These are phyloP conservation scores for Drosophila navojoa DNA, from an alignment of 1,140 invertebrate species.

Conservation along the genomic window DNA sequence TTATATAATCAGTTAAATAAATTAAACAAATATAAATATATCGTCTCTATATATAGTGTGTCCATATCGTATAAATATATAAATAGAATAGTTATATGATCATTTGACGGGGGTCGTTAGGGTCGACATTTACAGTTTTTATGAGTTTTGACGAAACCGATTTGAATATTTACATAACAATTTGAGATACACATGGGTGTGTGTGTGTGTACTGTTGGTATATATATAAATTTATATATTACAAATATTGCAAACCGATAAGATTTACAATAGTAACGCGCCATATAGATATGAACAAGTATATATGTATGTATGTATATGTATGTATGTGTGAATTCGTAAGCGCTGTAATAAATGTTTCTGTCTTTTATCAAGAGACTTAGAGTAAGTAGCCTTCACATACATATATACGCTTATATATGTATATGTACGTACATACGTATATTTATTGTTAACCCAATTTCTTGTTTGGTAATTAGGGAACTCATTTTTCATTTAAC, in stretches of 20 bases:
- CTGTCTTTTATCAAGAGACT: conserved; percentile 19
- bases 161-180: conserved; percentile 21
- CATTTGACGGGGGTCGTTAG: conserved; percentile 8
- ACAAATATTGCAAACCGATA: conserved; percentile 30
- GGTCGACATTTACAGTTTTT: conserved; percentile 7
- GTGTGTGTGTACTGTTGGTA: background rate
- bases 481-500: background rate
- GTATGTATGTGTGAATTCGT: background rate
- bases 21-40: conserved; percentile 8
- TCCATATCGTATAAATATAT: background rate
- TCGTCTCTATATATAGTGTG: background rate
- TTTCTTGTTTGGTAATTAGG: background rate
- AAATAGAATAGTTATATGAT: conserved; percentile 18
- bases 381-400: too few relatives aligned
- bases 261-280: conserved; percentile 15
- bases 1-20: conserved; percentile 17
- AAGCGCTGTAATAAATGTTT: background rate
- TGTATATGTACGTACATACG: background rate
- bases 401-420: background rate
- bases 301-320: background rate
- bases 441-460: background rate
- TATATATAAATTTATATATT: conserved; percentile 19
- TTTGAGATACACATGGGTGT: conserved; percentile 3
- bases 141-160: conserved; percentile 16
- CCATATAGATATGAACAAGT: conserved; percentile 4